Evolutionary conservation across 2,113 vertebrate genomes (phyloP).

Genomic region (Laticauda colubrina): DNA sequence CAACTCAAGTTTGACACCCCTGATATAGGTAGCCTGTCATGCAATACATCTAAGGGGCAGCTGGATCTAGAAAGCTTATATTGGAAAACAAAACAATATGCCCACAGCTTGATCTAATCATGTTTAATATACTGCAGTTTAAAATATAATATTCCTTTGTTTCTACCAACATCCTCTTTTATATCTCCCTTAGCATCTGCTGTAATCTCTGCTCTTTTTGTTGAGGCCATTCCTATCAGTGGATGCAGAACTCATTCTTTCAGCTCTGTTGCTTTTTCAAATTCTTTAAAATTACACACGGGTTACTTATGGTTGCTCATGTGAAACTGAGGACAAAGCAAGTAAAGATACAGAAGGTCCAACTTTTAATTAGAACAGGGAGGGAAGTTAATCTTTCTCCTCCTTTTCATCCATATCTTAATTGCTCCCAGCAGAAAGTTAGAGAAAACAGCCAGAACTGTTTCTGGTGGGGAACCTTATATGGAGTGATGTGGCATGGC

Average conservation of each 20-base stretch:
- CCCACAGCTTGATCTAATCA: too few relatives aligned
- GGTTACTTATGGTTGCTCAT: neutral
- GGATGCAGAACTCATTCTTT: neutral
- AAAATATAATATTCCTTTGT: neutral
- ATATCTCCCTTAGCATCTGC: neutral
- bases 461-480: neutral
- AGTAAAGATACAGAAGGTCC: neutral
- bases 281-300: neutral
- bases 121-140: neutral
- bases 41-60: neutral
- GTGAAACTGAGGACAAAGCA: neutral
- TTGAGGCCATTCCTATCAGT: neutral
- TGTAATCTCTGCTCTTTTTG: neutral
- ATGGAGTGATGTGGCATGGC: neutral
- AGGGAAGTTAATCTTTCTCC: neutral
- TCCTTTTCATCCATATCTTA: neutral
- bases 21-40: neutral
- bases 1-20: too few relatives aligned
- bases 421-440: neutral
- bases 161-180: neutral
- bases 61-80: neutral
- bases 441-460: neutral
- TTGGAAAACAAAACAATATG: neutral
- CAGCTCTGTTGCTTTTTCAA: neutral
- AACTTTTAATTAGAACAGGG: neutral